A percentile compares a stretch with the other conserved stretches of the same genome.
Conservation (phyloP, 2,113 vertebrate species). For the Leuciscus idus region DNA sequence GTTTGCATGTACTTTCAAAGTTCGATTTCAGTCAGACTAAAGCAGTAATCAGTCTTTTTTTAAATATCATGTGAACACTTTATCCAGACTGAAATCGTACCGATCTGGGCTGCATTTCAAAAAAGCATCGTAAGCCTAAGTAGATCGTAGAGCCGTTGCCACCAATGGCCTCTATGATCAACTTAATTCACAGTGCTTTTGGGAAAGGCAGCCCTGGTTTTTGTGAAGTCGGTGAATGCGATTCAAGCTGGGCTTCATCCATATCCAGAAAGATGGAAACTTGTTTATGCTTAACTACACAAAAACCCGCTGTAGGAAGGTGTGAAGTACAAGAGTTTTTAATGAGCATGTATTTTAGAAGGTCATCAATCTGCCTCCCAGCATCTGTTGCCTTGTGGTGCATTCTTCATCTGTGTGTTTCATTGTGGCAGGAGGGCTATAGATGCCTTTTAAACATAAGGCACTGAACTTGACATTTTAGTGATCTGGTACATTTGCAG, state of each 20-base stretch:
- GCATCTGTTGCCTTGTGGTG: slow-evolving; percentile 27
- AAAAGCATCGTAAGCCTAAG: too few relatives aligned
- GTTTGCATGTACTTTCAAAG: neutral
- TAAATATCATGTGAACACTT: neutral
- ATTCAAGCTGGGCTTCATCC: neutral
- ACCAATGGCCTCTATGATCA: too few relatives aligned
- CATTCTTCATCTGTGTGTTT: neutral
- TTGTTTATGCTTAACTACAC: neutral
- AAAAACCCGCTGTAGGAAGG: neutral
- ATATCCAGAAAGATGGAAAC: neutral
- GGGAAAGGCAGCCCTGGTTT: neutral
- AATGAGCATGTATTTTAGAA: slow-evolving; percentile 7
- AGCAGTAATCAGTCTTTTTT: neutral
- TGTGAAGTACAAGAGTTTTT: slow-evolving; percentile 8
- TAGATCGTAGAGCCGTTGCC: too few relatives aligned
- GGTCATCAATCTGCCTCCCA: slow-evolving; percentile 10
- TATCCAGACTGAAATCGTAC: neutral
- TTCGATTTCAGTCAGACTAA: neutral
- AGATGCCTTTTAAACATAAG: slow-evolving; percentile 17
- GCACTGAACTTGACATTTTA: neutral
- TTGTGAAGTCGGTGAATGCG: neutral
- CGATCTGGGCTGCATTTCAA: neutral
- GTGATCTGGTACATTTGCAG: slow-evolving; percentile 26
- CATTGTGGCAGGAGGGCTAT: neutral
- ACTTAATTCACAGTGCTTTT: too few relatives aligned